A percentile compares a stretch with the other conserved stretches of the same genome.
These are phyloP conservation scores for Amyelois transitella DNA, from an alignment of 1,140 invertebrate species.

Conservation along the genomic window DNA sequence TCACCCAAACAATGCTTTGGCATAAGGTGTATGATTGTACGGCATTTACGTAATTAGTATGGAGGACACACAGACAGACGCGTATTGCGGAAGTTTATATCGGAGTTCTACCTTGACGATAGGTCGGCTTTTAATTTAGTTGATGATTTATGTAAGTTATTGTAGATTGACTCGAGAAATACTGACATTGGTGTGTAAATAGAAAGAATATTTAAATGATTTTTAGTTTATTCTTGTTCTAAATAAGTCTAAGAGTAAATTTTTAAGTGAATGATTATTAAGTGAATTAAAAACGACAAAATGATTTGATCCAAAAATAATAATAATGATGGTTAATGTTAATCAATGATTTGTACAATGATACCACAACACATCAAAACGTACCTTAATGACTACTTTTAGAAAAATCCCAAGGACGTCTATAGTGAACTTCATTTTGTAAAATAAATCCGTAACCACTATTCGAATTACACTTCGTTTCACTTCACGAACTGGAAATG, in stretches of 20 bases:
- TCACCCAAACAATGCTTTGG: not conserved
- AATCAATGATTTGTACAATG: not conserved
- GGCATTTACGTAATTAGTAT: not conserved
- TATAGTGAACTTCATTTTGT: slow-evolving; percentile 71
- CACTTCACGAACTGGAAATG: slow-evolving; percentile 58
- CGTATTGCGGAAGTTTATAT: not conserved
- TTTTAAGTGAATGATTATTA: too few species aligned
- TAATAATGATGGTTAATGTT: not conserved
- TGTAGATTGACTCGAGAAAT: too few species aligned
- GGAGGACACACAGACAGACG: not conserved
- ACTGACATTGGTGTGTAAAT: too few species aligned
- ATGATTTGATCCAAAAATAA: not conserved
- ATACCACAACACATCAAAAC: slow-evolving; percentile 17
- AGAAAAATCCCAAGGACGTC: slow-evolving; percentile 71
- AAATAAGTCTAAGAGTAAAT: too few species aligned
- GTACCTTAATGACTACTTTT: slow-evolving; percentile 71
- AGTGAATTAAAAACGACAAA: not conserved
- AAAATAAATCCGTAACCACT: slow-evolving; percentile 13
- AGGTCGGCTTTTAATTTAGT: not conserved
- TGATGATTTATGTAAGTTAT: too few species aligned
- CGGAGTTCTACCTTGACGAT: not conserved
- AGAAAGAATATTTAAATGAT: too few species aligned
- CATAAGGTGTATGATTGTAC: not conserved
- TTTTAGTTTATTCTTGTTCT: too few species aligned
- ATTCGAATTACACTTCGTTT: slow-evolving; percentile 35